phyloP scores from a whole-genome alignment of 2,888 invertebrate species.

The Acrocera orbiculus region DNA sequence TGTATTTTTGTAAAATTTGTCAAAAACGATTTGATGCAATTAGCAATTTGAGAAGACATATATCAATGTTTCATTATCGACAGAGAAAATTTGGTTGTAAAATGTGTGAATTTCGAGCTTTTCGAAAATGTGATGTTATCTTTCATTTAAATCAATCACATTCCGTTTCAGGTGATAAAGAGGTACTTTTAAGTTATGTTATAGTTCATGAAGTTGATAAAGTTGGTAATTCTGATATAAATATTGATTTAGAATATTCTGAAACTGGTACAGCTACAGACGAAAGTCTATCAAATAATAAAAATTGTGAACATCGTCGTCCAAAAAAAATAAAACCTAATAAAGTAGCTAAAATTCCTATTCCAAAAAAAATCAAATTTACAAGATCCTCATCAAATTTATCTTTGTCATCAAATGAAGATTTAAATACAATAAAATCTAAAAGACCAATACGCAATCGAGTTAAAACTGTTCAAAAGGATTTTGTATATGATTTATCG shows the following conservation, averaged over 20 bases:
- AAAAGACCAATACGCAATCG: conserved; percentile 45
- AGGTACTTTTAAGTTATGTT: conserved; percentile 27
- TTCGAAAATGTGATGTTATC: conserved; percentile 43
- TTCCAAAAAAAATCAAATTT: conserved; percentile 14
- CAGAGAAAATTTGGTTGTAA: conserved; percentile 53
- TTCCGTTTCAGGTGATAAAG: conserved; percentile 38
- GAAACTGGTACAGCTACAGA: neutral
- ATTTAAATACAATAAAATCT: conserved; percentile 11
- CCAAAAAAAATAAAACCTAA: neutral
- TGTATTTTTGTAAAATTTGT: conserved; percentile 29
- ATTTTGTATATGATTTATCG: conserved; percentile 54
- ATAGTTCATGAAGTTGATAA: conserved; percentile 19
- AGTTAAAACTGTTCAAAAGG: conserved; percentile 44
- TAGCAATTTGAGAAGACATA: conserved; percentile 29
- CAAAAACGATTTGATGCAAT: conserved; percentile 27
- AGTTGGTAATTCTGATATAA: neutral
- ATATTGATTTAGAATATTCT: neutral
- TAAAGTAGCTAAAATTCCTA: conserved; percentile 3
- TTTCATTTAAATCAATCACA: conserved; percentile 47
- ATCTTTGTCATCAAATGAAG: conserved; percentile 14
- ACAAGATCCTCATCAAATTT: conserved; percentile 14
- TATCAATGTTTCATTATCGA: conserved; percentile 30
- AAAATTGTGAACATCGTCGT: neutral
- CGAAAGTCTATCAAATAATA: conserved; percentile 1
- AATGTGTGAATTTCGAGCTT: conserved; percentile 51